phyloP scores from a whole-genome alignment of 2,113 vertebrate species.

The Sterna hirundo region DNA sequence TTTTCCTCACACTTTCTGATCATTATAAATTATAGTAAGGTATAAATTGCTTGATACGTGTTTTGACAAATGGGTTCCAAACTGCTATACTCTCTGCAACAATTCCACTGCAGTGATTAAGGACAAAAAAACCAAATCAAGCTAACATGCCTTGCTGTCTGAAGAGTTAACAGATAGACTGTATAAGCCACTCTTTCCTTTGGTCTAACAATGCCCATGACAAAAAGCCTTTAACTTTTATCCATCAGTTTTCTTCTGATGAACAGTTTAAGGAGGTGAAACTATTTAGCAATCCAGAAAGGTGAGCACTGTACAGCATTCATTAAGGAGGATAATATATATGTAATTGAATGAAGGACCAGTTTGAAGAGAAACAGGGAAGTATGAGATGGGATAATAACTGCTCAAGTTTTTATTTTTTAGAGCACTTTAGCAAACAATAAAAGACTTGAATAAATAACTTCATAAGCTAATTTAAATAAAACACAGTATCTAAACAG shows the following conservation, averaged over 20 bases:
- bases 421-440: conserved; percentile 6
- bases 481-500: background rate
- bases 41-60: background rate
- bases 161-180: background rate
- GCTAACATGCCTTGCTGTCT: background rate
- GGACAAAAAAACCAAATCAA: background rate
- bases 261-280: background rate
- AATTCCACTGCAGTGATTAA: background rate
- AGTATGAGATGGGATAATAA: background rate
- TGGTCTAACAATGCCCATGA: background rate
- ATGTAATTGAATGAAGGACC: background rate
- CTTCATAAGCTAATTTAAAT: conserved; percentile 35
- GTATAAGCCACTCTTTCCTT: background rate
- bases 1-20: background rate
- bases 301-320: background rate
- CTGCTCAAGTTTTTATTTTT: background rate
- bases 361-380: background rate
- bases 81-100: background rate
- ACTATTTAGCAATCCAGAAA: background rate
- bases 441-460: conserved; percentile 30
- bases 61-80: background rate
- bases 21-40: background rate
- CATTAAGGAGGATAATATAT: background rate
- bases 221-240: background rate
- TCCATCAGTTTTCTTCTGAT: background rate